These are phyloP conservation scores for Aplidium turbinatum DNA, from an alignment of 23 tunicate genomes.

Conservation along the genomic window DNA sequence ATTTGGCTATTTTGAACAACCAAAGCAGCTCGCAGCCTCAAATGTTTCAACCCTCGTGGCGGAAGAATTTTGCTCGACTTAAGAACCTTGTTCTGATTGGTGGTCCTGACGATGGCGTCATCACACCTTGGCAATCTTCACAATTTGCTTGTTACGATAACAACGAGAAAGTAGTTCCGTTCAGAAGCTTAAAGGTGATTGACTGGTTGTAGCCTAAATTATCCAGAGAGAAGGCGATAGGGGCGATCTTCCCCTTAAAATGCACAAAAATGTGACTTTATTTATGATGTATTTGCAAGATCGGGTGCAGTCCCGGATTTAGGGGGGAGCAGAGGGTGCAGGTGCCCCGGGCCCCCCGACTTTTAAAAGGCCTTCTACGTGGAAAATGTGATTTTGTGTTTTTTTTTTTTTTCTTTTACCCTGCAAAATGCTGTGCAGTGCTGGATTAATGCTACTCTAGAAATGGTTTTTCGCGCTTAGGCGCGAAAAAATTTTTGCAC, in stretches of 20 bases:
- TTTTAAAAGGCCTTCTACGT: no score
- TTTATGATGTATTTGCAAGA: no score
- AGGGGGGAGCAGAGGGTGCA: no score
- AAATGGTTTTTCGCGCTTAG: no score
- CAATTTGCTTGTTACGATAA: slow-evolving; percentile 60
- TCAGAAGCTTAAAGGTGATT: slow-evolving; percentile 66
- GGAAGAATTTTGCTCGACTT: slow-evolving; percentile 55
- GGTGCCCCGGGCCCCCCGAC: no score
- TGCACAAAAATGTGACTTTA: no score
- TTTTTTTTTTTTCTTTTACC: no score
- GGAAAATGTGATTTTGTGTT: no score
- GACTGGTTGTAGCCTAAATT: neutral
- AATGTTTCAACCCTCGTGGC: slow-evolving; percentile 38
- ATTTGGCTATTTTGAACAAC: slow-evolving; percentile 78
- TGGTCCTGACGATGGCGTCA: slow-evolving; percentile 96
- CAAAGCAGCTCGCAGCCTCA: slow-evolving; percentile 36
- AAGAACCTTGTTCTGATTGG: slow-evolving; percentile 75
- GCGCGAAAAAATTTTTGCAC: no score
- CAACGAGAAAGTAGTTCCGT: slow-evolving; percentile 43
- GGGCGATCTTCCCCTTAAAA: neutral
- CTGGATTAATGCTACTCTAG: no score
- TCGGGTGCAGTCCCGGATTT: no score
- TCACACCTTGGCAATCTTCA: slow-evolving; percentile 94
- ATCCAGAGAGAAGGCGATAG: neutral
- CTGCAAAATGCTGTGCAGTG: no score